Percentiles rank a stretch among this genome's conserved stretches.
Conservation (phyloP, 2,888 invertebrate genomes). For the Amphipyra berbera region DNA sequence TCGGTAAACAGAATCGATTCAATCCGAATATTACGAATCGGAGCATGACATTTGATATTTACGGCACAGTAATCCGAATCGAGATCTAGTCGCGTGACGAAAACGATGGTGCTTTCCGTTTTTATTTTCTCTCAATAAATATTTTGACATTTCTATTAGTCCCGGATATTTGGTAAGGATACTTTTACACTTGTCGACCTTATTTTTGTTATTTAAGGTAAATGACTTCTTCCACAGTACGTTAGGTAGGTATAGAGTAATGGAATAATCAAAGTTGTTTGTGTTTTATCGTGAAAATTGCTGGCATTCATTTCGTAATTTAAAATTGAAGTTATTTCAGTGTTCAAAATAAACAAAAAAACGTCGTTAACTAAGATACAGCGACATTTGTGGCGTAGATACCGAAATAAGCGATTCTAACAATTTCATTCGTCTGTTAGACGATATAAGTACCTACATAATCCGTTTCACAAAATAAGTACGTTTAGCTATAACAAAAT, state of each 20-base stretch:
- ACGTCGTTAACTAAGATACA: no score
- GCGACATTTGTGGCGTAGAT: no score
- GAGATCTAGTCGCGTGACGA: slow-evolving; percentile 84
- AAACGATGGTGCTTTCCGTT: slow-evolving; percentile 71
- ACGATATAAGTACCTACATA: no score
- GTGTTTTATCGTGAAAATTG: neutral
- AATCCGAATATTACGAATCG: slow-evolving; percentile 87
- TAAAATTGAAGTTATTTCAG: no score
- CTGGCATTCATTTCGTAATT: no score
- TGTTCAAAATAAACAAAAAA: no score
- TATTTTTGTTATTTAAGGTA: neutral
- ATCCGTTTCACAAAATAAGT: no score
- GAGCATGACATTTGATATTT: slow-evolving; percentile 88
- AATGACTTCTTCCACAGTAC: no score
- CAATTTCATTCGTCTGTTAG: no score
- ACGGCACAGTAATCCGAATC: slow-evolving; percentile 84
- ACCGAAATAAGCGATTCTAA: no score
- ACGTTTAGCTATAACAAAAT: slow-evolving; percentile 20
- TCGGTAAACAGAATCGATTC: slow-evolving; percentile 87
- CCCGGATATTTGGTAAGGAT: slow-evolving; percentile 27
- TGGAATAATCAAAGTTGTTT: no score
- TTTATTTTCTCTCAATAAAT: slow-evolving; percentile 74
- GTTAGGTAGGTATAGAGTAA: no score
- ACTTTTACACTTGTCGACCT: neutral
- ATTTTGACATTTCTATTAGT: slow-evolving; percentile 64